Evolutionary conservation across 1,140 invertebrate species (phyloP), one percentile per base, ranked within the genome.

Genomic region (Himalopsyche phryganea): DNA sequence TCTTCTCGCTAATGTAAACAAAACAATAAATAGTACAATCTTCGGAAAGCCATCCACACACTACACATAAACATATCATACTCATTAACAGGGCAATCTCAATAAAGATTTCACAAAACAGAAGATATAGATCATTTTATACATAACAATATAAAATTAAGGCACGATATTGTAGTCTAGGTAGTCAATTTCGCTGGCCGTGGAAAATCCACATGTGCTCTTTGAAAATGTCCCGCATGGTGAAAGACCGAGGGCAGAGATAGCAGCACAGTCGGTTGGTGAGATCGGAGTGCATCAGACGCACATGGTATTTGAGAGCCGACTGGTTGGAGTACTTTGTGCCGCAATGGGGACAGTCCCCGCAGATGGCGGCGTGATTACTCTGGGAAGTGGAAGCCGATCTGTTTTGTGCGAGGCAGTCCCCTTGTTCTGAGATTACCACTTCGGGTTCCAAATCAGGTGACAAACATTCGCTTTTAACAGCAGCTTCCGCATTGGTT

Each of bases 261-360:
- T 85, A 83, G 66, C 83, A 85, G 69, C 82, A 84, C 48, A 83
- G 75, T 65, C 82, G 75, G 66, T 84, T 84, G 28, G 80, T 81
- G 59, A 84, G 68, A 69, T 84, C 83, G 15, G 83, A 84, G 70
- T 86, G 84, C 72, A 86, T 82, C 65, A 86, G 74, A 53, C 83
- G 77, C 28, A 86, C 84, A 66, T 86, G 84, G 68, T 86, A 85
- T 67, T 85, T 86, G 32, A 85, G 70, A 19, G 84, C 82, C 11
- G 83, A 85, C 67, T 84, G 83, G 68, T 85, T 86, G 17, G 79
- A 80, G 71, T 82, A 82, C 53, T 78, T 79, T 73, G 83, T 80
- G 47, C 82, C 82, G 62, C 83, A 86, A 68, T 86, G 84, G 7
- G 84, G 84, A 67, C 84, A 86, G 61, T 81, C 81, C 0, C 81